Evolutionary conservation across 2,113 vertebrate species (phyloP), one percentile per base, ranked within the genome.

Genomic region (Sebastes schlegelii): DNA sequence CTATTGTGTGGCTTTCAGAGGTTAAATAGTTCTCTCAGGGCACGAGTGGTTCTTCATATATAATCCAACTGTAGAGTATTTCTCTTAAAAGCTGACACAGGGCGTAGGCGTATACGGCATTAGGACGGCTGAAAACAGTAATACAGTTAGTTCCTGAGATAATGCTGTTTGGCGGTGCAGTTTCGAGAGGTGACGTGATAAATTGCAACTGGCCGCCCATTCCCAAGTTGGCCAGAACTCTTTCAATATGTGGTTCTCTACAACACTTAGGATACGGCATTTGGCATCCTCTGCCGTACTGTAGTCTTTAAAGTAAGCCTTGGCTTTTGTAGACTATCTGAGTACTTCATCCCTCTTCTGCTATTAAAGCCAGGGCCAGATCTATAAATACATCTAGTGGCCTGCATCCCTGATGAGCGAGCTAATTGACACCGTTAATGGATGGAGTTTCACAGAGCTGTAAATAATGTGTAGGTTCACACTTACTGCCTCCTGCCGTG

Each of bases 351-450:
- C 62, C 80, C 71, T 81, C 86, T 83, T 82, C 83, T 82, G 74
- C 75, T 77, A 79, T 90, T 86, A 90, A 90, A 94, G 83, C 80
- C 83, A 73, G 78, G 46, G 80, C 57, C 77, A 58, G 16, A 82
- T 93, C 92, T 93, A 92, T 94, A 93, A 93, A 93, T 91, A 91
- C 80, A 89, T 89, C 83, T 61, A 79, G 74, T 75, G 85, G 83
- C 77, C 86, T 69, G 90, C 86, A 92, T 92, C 92, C 92, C 88
- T 48, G 87, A 93, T 89, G 93, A 94, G 86, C 74, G 40, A 76
- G 82, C 90, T 93, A 93, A 95, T 94, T 93, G 93, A 89, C 92
- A 94, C 88, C 60, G 85, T 90, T 94, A 93, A 94, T 93, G 92
- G 92, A 94, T 89, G 87, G 89, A 89, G 88, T 92, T 94, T 92